A percentile compares a stretch with the other conserved stretches of the same genome.
phyloP scores from a whole-genome alignment of 2,113 vertebrate genomes.

The Silurus meridionalis region DNA sequence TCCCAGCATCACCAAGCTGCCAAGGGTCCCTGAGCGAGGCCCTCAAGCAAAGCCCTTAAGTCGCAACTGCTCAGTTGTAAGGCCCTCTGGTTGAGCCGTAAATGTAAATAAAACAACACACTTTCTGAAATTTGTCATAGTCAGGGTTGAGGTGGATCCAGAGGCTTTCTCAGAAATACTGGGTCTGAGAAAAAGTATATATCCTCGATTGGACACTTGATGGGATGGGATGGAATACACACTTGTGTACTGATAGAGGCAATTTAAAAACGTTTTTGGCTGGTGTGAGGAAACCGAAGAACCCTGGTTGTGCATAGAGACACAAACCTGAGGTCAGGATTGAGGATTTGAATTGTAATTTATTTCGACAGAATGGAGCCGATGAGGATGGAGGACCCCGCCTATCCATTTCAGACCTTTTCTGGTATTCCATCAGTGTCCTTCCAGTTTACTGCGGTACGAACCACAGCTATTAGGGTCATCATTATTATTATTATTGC shows the following conservation, averaged over 20 bases:
- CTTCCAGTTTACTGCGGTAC: conserved; percentile 75
- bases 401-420: conserved; percentile 84
- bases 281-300: not conserved
- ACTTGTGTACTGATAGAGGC: not conserved
- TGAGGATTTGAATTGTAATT: not conserved
- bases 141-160: not conserved
- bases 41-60: no score
- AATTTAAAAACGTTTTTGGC: not conserved
- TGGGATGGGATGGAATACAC: no score
- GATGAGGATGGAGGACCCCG: conserved; percentile 77
- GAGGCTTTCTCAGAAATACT: not conserved
- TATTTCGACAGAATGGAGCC: conserved; percentile 68
- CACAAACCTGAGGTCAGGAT: no score
- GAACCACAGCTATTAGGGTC: not conserved
- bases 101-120: not conserved
- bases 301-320: not conserved
- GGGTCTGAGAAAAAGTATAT: not conserved
- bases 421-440: conserved; percentile 88
- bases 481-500: no score
- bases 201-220: not conserved
- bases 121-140: not conserved
- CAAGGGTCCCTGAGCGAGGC: no score
- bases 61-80: no score
- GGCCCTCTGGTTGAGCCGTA: no score
- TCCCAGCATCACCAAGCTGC: no score